These are phyloP conservation scores for Isotomurus palustris DNA, from an alignment of 2,888 invertebrate species.

Conservation along the genomic window DNA sequence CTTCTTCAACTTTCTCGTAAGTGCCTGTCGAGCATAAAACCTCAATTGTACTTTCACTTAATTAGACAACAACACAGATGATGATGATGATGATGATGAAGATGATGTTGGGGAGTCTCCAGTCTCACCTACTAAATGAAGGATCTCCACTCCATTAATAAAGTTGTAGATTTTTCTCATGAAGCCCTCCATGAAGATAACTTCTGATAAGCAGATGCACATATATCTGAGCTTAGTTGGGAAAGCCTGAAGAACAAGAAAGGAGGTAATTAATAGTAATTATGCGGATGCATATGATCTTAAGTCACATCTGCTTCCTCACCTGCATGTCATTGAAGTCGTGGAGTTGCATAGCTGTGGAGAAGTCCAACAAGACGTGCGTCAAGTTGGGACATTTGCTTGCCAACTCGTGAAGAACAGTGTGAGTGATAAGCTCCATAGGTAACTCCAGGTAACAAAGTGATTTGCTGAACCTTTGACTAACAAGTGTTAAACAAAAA, in stretches of 20 bases:
- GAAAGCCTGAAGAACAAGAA: slow-evolving; percentile 69
- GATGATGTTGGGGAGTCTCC: not conserved
- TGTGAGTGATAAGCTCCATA: slow-evolving; percentile 93
- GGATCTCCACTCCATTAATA: slow-evolving; percentile 92
- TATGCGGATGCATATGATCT: not conserved
- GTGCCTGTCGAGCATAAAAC: slow-evolving; percentile 62
- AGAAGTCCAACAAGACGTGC: slow-evolving; percentile 94
- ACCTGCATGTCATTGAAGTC: slow-evolving; percentile 94
- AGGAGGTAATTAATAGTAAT: not conserved
- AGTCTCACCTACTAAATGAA: slow-evolving; percentile 82
- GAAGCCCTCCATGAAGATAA: slow-evolving; percentile 99
- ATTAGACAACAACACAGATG: not conserved
- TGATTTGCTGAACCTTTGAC: slow-evolving; percentile 80
- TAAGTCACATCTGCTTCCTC: too few species aligned
- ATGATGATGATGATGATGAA: too few species aligned
- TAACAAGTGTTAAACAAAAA: too few species aligned
- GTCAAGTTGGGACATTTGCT: slow-evolving; percentile 93
- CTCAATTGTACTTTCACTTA: not conserved
- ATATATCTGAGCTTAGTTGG: slow-evolving; percentile 93
- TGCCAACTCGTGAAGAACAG: slow-evolving; percentile 92
- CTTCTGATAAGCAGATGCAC: slow-evolving; percentile 95
- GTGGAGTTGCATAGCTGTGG: slow-evolving; percentile 98
- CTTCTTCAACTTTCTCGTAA: slow-evolving; percentile 95
- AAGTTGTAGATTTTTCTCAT: slow-evolving; percentile 99
- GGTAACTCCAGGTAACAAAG: slow-evolving; percentile 87